Percentiles rank a stretch among this genome's conserved stretches.
Conservation (phyloP, 2,888 invertebrate genomes). For the Dorcus hopei region DNA sequence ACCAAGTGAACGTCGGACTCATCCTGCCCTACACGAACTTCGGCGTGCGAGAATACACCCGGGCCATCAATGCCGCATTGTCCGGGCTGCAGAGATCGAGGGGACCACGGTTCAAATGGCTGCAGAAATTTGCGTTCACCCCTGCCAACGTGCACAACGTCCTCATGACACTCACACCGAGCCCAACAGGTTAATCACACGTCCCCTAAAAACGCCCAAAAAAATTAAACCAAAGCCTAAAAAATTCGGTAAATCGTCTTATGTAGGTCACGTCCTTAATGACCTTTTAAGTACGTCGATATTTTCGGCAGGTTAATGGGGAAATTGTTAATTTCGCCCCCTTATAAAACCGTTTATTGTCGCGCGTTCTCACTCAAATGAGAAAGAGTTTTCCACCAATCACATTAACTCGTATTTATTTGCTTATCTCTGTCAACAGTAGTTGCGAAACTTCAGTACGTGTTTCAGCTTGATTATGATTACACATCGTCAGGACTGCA, state of each 20-base stretch:
- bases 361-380: no score
- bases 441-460: no score
- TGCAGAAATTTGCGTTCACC: conserved; percentile 63
- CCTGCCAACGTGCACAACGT: conserved; percentile 61
- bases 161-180: conserved; percentile 70
- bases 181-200: conserved; percentile 66
- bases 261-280: conserved; percentile 1
- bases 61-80: conserved; percentile 63
- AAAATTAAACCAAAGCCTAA: no score
- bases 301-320: not conserved
- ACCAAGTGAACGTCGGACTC: conserved; percentile 55
- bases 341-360: no score
- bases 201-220: not conserved
- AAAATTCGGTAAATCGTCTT: not conserved
- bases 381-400: no score
- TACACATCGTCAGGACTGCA: no score
- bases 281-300: conserved; percentile 5
- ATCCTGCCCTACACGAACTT: conserved; percentile 63
- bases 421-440: no score
- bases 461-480: no score
- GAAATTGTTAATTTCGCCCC: no score
- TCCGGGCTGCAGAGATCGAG: conserved; percentile 57
- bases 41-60: conserved; percentile 64
- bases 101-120: conserved; percentile 58
- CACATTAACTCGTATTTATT: no score